These are phyloP conservation scores for Argyrosomus regius DNA, from an alignment of 2,797 vertebrate species.

Conservation along the genomic window DNA sequence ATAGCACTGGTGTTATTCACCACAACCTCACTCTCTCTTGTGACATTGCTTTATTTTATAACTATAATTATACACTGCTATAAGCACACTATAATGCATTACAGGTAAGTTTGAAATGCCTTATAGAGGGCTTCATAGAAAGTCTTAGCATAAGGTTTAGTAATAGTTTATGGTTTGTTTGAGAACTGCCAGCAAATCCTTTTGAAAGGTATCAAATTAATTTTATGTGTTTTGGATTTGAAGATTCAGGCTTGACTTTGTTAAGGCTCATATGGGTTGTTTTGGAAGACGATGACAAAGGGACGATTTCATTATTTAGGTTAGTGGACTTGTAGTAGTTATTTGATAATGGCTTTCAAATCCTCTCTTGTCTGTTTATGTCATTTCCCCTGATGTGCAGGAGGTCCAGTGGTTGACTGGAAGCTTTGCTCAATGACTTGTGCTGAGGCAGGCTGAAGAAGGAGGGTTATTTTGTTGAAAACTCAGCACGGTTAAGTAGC, in stretches of 20 bases:
- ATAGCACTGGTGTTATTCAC: no score
- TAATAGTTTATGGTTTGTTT: not conserved
- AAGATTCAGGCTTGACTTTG: not conserved
- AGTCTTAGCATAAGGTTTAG: no score
- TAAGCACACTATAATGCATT: no score
- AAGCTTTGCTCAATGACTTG: conserved; percentile 49
- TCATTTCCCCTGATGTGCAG: conserved; percentile 14
- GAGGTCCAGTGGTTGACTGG: conserved; percentile 20
- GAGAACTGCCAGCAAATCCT: not conserved
- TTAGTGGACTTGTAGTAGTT: not conserved
- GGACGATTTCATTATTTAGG: not conserved
- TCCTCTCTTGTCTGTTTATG: not conserved
- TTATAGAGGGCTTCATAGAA: no score
- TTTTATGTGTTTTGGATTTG: not conserved
- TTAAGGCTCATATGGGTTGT: not conserved
- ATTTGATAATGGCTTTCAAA: not conserved
- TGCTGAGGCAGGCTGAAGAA: conserved; percentile 30
- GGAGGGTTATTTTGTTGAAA: conserved; percentile 46
- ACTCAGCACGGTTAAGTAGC: conserved; percentile 59
- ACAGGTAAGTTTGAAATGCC: no score
- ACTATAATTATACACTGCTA: no score
- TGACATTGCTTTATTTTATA: no score
- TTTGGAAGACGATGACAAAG: not conserved
- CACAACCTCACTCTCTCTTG: no score
- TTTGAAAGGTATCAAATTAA: not conserved